phyloP scores from a whole-genome alignment of 1,140 invertebrate genomes.

The Drosophila bocqueti region DNA sequence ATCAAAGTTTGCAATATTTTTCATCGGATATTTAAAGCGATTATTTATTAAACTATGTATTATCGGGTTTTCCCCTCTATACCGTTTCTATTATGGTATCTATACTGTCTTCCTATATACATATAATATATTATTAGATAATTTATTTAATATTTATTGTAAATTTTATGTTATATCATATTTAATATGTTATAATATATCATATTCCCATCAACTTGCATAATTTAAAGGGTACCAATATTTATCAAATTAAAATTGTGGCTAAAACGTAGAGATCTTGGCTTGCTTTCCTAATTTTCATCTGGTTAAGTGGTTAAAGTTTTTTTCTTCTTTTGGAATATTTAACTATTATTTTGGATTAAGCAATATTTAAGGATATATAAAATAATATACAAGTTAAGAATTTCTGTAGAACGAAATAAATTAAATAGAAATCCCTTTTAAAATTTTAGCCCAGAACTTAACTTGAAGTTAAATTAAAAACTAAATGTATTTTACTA shows the following conservation, averaged over 20 bases:
- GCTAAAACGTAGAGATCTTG: not conserved
- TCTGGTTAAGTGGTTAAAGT: conserved; percentile 10
- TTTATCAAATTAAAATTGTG: conserved; percentile 10
- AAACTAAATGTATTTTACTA: not conserved
- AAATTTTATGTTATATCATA: too few species aligned
- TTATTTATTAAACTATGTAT: too few species aligned
- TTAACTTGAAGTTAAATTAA: not conserved
- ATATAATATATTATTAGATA: too few species aligned
- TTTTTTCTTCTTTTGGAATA: not conserved
- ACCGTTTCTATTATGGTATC: too few species aligned
- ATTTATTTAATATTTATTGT: too few species aligned
- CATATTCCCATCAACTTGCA: not conserved
- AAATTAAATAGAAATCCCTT: not conserved
- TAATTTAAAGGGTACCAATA: conserved; percentile 8
- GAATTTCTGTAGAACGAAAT: not conserved
- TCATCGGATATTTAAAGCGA: too few species aligned
- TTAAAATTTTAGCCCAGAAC: not conserved
- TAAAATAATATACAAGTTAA: not conserved
- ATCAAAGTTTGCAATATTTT: too few species aligned
- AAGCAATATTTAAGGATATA: not conserved
- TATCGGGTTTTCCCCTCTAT: too few species aligned
- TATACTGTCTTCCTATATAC: too few species aligned
- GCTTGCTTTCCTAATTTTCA: not conserved
- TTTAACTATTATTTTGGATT: not conserved
- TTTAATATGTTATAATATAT: too few species aligned